phyloP scores from a whole-genome alignment of 2,797 vertebrate species.

The Calcarius lapponicus region DNA sequence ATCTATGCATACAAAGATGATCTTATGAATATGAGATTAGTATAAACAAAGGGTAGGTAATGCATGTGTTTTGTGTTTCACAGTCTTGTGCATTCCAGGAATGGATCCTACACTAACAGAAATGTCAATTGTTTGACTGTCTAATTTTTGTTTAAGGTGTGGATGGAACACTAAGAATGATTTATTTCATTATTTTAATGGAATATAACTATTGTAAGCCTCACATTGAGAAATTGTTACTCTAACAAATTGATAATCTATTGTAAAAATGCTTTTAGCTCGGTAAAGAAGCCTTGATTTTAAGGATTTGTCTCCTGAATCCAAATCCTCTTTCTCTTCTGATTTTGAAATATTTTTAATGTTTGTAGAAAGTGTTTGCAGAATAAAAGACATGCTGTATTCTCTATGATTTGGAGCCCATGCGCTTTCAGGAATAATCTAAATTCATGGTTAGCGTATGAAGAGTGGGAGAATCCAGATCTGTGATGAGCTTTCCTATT shows the following conservation, averaged over 20 bases:
- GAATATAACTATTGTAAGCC: background rate
- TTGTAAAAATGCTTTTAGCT: background rate
- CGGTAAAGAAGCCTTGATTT: background rate
- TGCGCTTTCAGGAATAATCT: background rate
- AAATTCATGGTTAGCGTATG: background rate
- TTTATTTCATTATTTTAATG: background rate
- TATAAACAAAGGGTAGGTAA: background rate
- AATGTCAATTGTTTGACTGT: background rate
- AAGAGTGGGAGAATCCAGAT: background rate
- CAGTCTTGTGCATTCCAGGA: background rate
- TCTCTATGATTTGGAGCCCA: background rate
- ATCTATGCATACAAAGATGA: background rate
- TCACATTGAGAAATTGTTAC: background rate
- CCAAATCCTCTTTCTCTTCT: background rate
- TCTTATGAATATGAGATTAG: background rate
- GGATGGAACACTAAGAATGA: background rate
- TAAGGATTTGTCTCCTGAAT: background rate
- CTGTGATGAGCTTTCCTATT: background rate
- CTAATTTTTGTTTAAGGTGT: background rate
- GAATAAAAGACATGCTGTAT: background rate
- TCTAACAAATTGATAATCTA: background rate
- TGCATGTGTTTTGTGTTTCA: background rate
- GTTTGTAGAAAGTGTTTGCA: background rate
- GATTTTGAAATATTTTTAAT: background rate
- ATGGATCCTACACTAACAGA: background rate